These are phyloP conservation scores for Pseudococcus longispinus DNA, from an alignment of 2,888 invertebrate genomes.

Conservation along the genomic window DNA sequence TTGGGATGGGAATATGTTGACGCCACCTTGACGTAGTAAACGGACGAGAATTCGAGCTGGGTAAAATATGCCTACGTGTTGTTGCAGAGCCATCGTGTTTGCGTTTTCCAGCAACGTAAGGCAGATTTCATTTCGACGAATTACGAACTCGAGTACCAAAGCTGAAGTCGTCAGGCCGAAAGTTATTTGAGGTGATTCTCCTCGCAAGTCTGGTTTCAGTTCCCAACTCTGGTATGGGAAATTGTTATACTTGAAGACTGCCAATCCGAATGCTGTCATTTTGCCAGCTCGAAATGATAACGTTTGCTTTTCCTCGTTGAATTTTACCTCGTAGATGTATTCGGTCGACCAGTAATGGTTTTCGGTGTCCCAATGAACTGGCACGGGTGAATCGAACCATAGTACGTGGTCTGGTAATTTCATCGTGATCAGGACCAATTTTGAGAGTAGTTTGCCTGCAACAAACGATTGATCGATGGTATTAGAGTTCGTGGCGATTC, in stretches of 20 bases:
- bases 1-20: slow-evolving; percentile 82
- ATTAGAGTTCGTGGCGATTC: too few relatives aligned
- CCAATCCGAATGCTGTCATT: slow-evolving; percentile 77
- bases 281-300: slow-evolving; percentile 78
- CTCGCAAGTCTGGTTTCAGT: slow-evolving; percentile 71
- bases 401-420: slow-evolving; percentile 75
- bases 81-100: slow-evolving; percentile 69
- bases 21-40: slow-evolving; percentile 72
- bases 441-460: slow-evolving; percentile 67
- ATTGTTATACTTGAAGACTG: slow-evolving; percentile 76
- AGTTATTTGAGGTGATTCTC: slow-evolving; percentile 61
- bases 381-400: slow-evolving; percentile 80
- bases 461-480: not conserved
- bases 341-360: slow-evolving; percentile 72
- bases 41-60: slow-evolving; percentile 68
- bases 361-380: slow-evolving; percentile 73
- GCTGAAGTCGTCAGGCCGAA: slow-evolving; percentile 65
- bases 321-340: slow-evolving; percentile 75
- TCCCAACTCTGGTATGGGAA: slow-evolving; percentile 89
- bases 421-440: slow-evolving; percentile 73
- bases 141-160: slow-evolving; percentile 67
- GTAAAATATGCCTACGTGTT: slow-evolving; percentile 69
- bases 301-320: slow-evolving; percentile 80
- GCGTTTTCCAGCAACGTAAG: slow-evolving; percentile 69
- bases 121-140: slow-evolving; percentile 61